phyloP scores from a whole-genome alignment of 2,113 vertebrate genomes.

The Mustela nigripes region DNA sequence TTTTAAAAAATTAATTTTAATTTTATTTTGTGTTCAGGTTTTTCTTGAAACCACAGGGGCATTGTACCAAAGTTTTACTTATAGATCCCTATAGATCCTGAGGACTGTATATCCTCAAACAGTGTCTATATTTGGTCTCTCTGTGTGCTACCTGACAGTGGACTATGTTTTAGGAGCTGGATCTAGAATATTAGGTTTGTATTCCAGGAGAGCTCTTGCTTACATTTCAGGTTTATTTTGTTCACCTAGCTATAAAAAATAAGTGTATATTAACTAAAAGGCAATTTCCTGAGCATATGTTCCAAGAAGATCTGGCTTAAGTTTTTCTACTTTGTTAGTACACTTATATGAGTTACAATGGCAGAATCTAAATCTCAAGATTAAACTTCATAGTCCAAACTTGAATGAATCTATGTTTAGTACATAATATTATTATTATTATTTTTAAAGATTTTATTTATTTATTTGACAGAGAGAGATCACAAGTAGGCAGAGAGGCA shows the following conservation, averaged over 20 bases:
- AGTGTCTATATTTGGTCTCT: background rate
- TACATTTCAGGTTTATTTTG: slow-evolving; percentile 41
- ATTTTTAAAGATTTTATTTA: background rate
- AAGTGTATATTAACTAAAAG: slow-evolving; percentile 45
- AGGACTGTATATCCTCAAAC: background rate
- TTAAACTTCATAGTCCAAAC: slow-evolving; percentile 11
- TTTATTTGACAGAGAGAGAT: too few species aligned
- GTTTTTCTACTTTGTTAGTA: slow-evolving; percentile 43
- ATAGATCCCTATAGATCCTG: background rate
- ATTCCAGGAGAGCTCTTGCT: slow-evolving; percentile 19
- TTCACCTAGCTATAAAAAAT: background rate
- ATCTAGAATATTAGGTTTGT: slow-evolving; percentile 25
- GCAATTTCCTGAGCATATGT: slow-evolving; percentile 35
- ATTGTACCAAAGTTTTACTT: background rate
- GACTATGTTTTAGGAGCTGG: slow-evolving; percentile 23
- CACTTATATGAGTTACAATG: slow-evolving; percentile 8
- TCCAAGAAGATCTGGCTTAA: slow-evolving; percentile 9
- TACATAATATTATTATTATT: slow-evolving; percentile 57
- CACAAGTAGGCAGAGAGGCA: too few species aligned
- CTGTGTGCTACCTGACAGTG: background rate
- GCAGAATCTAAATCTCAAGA: slow-evolving; percentile 19
- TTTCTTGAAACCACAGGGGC: background rate
- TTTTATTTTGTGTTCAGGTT: slow-evolving; percentile 50
- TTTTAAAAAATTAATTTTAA: slow-evolving; percentile 39
- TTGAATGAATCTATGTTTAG: slow-evolving; percentile 44